These are phyloP conservation scores for Vulpes lagopus DNA, from an alignment of 2,113 vertebrate species.

Conservation along the genomic window DNA sequence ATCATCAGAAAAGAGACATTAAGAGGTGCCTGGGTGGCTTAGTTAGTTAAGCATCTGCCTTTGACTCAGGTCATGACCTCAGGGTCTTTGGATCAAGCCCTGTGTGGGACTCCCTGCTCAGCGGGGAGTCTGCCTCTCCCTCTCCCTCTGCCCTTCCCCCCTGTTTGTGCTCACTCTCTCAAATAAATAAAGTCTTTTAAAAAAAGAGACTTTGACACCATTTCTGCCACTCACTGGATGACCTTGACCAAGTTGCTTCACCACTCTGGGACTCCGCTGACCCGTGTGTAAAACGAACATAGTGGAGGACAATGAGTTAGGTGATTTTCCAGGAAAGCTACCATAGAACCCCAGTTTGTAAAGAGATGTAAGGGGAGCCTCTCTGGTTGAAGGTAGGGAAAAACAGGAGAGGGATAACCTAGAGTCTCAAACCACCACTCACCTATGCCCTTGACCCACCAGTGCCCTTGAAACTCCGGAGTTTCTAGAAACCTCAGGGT, in stretches of 20 bases:
- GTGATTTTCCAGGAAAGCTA: conserved; percentile 17
- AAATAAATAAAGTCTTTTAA: no score
- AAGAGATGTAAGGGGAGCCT: not conserved
- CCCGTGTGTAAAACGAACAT: not conserved
- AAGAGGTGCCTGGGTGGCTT: not conserved
- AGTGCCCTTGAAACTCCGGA: not conserved
- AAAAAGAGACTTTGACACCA: not conserved
- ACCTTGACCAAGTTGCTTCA: not conserved
- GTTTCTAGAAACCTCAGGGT: not conserved
- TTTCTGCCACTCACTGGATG: not conserved
- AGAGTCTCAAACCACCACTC: not conserved
- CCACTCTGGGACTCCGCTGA: not conserved
- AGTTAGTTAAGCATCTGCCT: no score
- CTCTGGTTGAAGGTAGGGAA: not conserved
- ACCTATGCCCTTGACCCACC: not conserved
- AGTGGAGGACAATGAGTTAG: not conserved
- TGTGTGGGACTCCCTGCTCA: no score
- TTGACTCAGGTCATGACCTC: no score
- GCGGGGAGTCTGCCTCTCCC: no score
- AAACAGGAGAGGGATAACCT: not conserved
- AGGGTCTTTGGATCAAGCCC: no score
- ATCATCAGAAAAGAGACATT: conserved; percentile 14
- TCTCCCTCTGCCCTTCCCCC: no score
- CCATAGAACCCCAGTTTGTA: not conserved
- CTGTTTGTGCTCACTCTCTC: no score